Evolutionary conservation across 2,113 vertebrate species (phyloP).

Genomic region (Sander vitreus): DNA sequence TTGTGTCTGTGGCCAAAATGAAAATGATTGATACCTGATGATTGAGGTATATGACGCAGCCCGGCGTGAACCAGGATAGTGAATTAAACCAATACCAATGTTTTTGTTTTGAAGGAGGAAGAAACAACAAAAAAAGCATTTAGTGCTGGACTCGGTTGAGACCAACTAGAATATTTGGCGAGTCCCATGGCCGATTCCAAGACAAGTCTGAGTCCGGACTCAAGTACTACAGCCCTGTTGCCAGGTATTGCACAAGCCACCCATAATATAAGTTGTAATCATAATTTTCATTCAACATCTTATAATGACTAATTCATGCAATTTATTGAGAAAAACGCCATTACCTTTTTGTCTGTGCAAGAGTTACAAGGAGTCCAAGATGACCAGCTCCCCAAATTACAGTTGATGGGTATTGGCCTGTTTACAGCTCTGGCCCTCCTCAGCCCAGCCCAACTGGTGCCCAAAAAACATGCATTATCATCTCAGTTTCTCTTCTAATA

Average conservation of each 20-base stretch:
- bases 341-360: conserved; percentile 89
- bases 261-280: neutral
- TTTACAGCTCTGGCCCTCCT: conserved; percentile 70
- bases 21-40: too few relatives aligned
- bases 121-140: too few relatives aligned
- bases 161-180: too few relatives aligned
- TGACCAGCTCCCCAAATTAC: conserved; percentile 88
- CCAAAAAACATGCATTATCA: conserved; percentile 10
- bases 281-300: neutral
- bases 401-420: conserved; percentile 80
- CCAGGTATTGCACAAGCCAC: neutral
- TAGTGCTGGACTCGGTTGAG: too few relatives aligned
- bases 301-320: neutral
- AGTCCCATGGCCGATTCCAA: too few relatives aligned
- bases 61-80: too few relatives aligned
- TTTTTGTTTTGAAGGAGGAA: too few relatives aligned
- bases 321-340: neutral
- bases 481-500: conserved; percentile 2
- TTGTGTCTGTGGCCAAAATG: too few relatives aligned
- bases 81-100: too few relatives aligned
- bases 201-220: too few relatives aligned
- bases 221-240: too few relatives aligned
- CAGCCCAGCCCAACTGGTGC: neutral
- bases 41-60: too few relatives aligned
- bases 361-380: conserved; percentile 90